A percentile compares a stretch with the other conserved stretches of the same genome.
Evolutionary conservation across 2,113 vertebrate species (phyloP).

Genomic region (Semnornis frantzii): DNA sequence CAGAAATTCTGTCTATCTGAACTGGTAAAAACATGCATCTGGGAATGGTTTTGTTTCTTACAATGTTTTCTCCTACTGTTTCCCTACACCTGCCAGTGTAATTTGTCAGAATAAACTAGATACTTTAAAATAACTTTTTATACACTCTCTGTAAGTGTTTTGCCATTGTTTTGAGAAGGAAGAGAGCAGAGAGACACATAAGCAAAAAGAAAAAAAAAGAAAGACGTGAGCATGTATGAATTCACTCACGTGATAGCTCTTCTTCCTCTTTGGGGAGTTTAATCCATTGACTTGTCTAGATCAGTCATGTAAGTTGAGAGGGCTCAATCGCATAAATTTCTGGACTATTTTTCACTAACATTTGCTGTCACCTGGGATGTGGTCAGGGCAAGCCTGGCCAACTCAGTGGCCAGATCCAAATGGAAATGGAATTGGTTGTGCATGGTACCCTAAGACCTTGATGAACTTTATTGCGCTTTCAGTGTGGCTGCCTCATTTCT

Average conservation of each 20-base stretch:
- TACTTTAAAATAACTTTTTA: background rate
- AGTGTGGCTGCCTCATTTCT: background rate
- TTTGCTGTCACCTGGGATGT: background rate
- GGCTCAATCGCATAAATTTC: background rate
- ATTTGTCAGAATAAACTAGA: conserved; percentile 34
- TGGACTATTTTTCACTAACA: background rate
- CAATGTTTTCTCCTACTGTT: background rate
- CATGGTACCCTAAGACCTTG: background rate
- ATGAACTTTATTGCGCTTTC: background rate
- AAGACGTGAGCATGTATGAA: background rate
- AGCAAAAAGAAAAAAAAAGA: conserved; percentile 9
- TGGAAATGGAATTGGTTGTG: background rate
- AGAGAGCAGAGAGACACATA: conserved; percentile 3
- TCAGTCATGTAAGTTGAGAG: background rate
- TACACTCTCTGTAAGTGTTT: background rate
- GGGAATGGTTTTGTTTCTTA: conserved; percentile 16
- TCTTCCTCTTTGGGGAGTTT: background rate
- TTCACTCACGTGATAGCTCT: background rate
- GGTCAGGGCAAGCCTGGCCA: background rate
- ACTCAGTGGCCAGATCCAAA: background rate
- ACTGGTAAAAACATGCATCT: background rate
- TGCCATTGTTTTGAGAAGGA: background rate
- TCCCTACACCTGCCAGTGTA: background rate
- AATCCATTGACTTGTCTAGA: background rate
- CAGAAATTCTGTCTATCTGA: background rate